Evolutionary conservation across 2,113 vertebrate genomes (phyloP), one percentile per base, ranked within the genome.

Genomic region (Pollimyrus isidori): DNA sequence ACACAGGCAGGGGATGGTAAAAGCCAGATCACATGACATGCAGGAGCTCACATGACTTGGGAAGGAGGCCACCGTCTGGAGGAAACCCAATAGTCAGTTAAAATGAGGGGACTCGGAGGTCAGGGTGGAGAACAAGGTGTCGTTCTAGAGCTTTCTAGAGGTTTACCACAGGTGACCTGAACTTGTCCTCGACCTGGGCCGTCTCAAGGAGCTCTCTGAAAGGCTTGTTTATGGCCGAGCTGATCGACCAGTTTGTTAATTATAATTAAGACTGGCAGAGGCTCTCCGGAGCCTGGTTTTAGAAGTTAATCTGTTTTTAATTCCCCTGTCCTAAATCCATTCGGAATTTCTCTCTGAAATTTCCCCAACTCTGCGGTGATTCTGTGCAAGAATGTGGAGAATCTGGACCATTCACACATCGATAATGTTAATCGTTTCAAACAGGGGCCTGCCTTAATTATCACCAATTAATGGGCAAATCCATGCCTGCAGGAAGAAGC

Each of bases 251-350:
- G 35, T 80, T 42, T 17, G 17, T 80, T 80, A 17, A 80, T 80
- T 80, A 80, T 80, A 80, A 80, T 80, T 80, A 80, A 80, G 73
- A 80, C 73, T 80, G 73, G 73, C 73, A 19, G 30, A 80, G 73
- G 30, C 73, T 42, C 35, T 80, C 62, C 1, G 73, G 73, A 19
- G 35, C 73, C 30, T 19, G 35, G 35, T 80, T 80, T 80, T 80
- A 80, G 39, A 80, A 80, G 11, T 80, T 80, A 80, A 80, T 80
- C 73, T 80, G 73, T 80, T 80, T 80, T 80, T 80, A 80, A 80
- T 80, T 42, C 73, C 73, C 15, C 35, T 7, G 30, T 19, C 30
- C 35, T 80, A 80, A 80, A 80, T 80, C 73, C 73, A 80, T 80
- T 80, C 35, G 2, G 73, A 13, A 42, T 80, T 80, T 35, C 73